A percentile compares a stretch with the other conserved stretches of the same genome.
Conservation (phyloP, 1,140 invertebrate species). For the Zaprionus ornatus region DNA sequence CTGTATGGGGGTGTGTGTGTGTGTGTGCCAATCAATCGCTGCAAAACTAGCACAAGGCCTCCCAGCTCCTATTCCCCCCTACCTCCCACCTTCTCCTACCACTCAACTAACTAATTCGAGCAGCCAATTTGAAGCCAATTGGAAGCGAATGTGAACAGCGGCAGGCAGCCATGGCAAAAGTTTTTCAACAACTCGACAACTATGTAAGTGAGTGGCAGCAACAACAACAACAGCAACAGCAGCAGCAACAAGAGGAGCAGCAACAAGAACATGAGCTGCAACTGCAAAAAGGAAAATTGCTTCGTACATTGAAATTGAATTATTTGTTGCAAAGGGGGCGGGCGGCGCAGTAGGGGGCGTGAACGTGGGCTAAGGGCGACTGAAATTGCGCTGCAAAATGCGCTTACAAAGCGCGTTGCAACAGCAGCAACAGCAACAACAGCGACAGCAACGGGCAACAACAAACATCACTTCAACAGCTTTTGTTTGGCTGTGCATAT, state of each 20-base stretch:
- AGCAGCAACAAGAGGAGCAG: not conserved
- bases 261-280: conserved; percentile 31
- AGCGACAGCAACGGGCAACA: conserved; percentile 17
- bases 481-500: conserved; percentile 52
- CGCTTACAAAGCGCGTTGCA: conserved; percentile 56
- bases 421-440: conserved; percentile 8
- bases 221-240: conserved; percentile 18
- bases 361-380: conserved; percentile 6
- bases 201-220: conserved; percentile 72
- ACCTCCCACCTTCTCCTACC: not conserved
- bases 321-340: conserved; percentile 50
- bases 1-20: not conserved
- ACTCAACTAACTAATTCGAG: conserved; percentile 70
- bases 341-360: not conserved
- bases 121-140: conserved; percentile 80
- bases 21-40: conserved; percentile 50
- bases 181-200: conserved; percentile 77
- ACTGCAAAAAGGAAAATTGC: conserved; percentile 58
- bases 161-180: conserved; percentile 27
- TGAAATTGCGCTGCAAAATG: conserved; percentile 68
- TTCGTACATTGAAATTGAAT: conserved; percentile 75
- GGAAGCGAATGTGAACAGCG: conserved; percentile 53
- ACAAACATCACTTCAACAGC: conserved; percentile 69
- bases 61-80: not conserved
- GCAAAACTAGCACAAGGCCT: conserved; percentile 66